A percentile compares a stretch with the other conserved stretches of the same genome.
Evolutionary conservation across 2,888 invertebrate genomes (phyloP).

Genomic region (Sialis fuliginosa): DNA sequence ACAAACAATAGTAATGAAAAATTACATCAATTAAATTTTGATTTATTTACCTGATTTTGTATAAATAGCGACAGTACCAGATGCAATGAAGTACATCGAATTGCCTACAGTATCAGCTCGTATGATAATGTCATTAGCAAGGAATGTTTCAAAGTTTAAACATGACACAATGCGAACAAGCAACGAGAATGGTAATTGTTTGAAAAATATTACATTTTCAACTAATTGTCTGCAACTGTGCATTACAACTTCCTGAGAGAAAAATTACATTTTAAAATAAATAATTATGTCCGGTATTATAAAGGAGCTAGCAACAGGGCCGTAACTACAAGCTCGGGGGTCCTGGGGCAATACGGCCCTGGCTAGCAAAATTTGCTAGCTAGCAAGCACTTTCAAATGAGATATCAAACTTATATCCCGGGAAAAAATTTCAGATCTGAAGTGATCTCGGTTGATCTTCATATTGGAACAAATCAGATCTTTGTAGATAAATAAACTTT

Average conservation of each 20-base stretch:
- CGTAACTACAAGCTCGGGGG: too few species aligned
- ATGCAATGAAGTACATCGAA: slow-evolving; percentile 38
- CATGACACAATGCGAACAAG: slow-evolving; percentile 30
- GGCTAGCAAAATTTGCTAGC: too few species aligned
- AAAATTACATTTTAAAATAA: neutral
- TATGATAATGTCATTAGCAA: slow-evolving; percentile 34
- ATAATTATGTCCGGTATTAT: neutral
- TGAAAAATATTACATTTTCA: slow-evolving; percentile 34
- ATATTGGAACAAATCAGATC: too few species aligned
- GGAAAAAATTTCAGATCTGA: too few species aligned
- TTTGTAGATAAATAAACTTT: too few species aligned
- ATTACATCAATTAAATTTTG: too few species aligned
- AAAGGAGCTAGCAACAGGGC: too few species aligned
- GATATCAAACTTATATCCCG: too few species aligned
- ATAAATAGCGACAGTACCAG: slow-evolving; percentile 34
- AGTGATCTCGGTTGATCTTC: too few species aligned
- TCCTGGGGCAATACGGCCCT: too few species aligned
- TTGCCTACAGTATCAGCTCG: slow-evolving; percentile 29
- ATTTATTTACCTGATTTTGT: slow-evolving; percentile 23
- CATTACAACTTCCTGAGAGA: slow-evolving; percentile 29
- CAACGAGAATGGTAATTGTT: slow-evolving; percentile 28
- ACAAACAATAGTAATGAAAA: too few species aligned
- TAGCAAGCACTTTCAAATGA: too few species aligned
- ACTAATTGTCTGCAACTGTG: slow-evolving; percentile 33
- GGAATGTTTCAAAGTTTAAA: slow-evolving; percentile 29